Percentiles rank a stretch among this genome's conserved stretches.
phyloP scores from a whole-genome alignment of 2,113 vertebrate genomes.

The Pionites leucogaster region DNA sequence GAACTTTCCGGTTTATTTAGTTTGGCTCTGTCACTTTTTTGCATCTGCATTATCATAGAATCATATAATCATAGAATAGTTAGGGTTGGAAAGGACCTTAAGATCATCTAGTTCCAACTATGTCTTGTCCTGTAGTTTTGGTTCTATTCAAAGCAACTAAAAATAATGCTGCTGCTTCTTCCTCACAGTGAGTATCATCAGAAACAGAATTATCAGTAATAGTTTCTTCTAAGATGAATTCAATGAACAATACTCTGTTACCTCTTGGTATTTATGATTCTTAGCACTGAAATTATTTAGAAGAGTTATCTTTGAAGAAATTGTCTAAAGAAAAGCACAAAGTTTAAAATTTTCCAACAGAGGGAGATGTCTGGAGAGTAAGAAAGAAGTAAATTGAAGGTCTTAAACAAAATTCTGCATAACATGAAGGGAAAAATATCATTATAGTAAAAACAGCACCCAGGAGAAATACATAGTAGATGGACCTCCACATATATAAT shows the following conservation, averaged over 20 bases:
- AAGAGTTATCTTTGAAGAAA: not conserved
- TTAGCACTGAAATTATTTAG: not conserved
- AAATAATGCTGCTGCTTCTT: slow-evolving; percentile 15
- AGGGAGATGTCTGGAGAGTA: not conserved
- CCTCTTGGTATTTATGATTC: not conserved
- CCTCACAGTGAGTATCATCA: not conserved
- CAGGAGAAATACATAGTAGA: not conserved
- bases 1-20: slow-evolving; percentile 36
- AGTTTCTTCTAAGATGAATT: not conserved
- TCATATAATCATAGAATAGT: too few relatives aligned
- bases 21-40: slow-evolving; percentile 13
- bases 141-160: not conserved
- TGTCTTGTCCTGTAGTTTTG: not conserved
- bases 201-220: not conserved
- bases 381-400: not conserved
- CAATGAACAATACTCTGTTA: not conserved
- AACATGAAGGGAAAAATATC: not conserved
- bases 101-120: too few relatives aligned
- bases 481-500: not conserved
- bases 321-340: not conserved
- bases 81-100: too few relatives aligned
- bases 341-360: not conserved
- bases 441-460: not conserved
- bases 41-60: not conserved
- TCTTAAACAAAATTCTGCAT: not conserved